Conservation (phyloP, 2,888 invertebrate species). For the Amiota communis region DNA sequence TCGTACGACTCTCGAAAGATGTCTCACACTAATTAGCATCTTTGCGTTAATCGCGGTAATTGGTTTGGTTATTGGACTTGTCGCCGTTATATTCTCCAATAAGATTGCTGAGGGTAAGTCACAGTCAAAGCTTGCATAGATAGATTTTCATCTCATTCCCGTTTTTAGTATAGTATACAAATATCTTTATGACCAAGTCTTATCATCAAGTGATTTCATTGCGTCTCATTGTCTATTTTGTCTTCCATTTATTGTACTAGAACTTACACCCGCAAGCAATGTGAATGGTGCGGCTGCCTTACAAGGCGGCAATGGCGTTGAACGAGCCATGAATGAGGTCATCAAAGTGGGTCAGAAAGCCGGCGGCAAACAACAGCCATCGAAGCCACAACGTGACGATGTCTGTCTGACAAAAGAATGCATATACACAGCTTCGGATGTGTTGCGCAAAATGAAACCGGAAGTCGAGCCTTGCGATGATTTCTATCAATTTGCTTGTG, state of each 20-base stretch:
- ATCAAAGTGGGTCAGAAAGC: conserved; percentile 42
- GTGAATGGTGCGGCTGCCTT: conserved; percentile 60
- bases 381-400: conserved; percentile 56
- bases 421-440: conserved; percentile 81
- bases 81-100: conserved; percentile 74
- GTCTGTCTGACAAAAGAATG: conserved; percentile 86
- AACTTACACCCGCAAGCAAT: conserved; percentile 36
- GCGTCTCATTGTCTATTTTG: not conserved
- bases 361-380: conserved; percentile 49
- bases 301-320: conserved; percentile 55
- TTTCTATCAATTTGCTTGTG: conserved; percentile 85
- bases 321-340: conserved; percentile 51
- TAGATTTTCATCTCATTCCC: too few species aligned
- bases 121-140: not conserved
- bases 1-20: conserved; percentile 82
- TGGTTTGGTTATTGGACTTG: conserved; percentile 78
- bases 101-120: conserved; percentile 62
- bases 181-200: not conserved
- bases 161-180: too few species aligned
- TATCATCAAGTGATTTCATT: not conserved
- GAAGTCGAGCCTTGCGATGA: conserved; percentile 83
- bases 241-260: conserved; percentile 35
- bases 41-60: conserved; percentile 78
- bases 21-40: conserved; percentile 77
- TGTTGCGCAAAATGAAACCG: conserved; percentile 80